Percentiles rank a stretch among this genome's conserved stretches.
Conservation (phyloP, 2,888 invertebrate genomes). For the Rhimphoctona megacephalus region DNA sequence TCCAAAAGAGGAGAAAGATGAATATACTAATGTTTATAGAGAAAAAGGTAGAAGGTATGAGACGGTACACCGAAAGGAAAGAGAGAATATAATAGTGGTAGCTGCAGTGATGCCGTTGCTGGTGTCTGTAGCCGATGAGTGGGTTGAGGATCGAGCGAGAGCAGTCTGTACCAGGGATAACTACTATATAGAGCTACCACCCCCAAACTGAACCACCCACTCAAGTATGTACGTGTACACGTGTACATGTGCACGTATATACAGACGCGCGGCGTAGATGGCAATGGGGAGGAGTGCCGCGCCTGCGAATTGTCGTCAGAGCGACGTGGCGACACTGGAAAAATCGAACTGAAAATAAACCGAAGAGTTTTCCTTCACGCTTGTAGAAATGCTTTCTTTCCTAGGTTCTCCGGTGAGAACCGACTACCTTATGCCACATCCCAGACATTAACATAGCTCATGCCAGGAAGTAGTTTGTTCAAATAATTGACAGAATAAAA, state of each 20-base stretch:
- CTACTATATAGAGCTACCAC: conserved; percentile 56
- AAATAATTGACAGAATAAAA: background rate
- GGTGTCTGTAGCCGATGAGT: conserved; percentile 61
- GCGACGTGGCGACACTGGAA: conserved; percentile 83
- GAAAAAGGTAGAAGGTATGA: conserved; percentile 66
- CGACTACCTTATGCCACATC: conserved; percentile 28
- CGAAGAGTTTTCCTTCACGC: conserved; percentile 82
- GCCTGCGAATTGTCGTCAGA: conserved; percentile 85
- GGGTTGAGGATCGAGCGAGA: conserved; percentile 64
- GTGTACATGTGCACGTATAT: conserved; percentile 3
- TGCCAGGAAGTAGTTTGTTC: background rate
- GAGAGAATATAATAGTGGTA: conserved; percentile 60
- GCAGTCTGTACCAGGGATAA: conserved; percentile 59
- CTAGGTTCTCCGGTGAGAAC: conserved; percentile 60
- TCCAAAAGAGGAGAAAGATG: conserved; percentile 69
- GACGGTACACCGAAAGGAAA: conserved; percentile 59
- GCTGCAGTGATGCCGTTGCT: conserved; percentile 62
- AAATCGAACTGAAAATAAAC: conserved; percentile 85
- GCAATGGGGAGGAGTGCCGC: conserved; percentile 77
- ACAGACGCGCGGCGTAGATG: conserved; percentile 47
- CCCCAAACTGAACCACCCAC: conserved; percentile 60
- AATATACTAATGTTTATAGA: conserved; percentile 51
- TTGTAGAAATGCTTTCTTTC: conserved; percentile 70
- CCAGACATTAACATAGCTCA: background rate
- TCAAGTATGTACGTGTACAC: conserved; percentile 17